A percentile compares a stretch with the other conserved stretches of the same genome.
Conservation (phyloP, 2,888 invertebrate genomes). For the Caprella mutica region DNA sequence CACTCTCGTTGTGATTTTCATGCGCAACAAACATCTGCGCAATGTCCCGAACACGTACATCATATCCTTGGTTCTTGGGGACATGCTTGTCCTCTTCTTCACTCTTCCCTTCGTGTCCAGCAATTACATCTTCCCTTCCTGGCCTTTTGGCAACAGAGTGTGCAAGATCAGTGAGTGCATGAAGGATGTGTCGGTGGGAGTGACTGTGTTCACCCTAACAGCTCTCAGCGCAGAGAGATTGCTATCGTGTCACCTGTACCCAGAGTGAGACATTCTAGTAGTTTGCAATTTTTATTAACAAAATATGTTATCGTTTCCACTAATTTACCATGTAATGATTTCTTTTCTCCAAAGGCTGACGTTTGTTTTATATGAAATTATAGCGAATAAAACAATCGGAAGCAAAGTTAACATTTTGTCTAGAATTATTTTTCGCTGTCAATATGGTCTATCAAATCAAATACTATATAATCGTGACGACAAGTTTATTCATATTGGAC, state of each 20-base stretch:
- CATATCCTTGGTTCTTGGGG: slow-evolving; percentile 64
- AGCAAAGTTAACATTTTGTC: too few relatives aligned
- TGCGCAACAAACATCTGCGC: slow-evolving; percentile 65
- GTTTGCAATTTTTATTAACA: too few relatives aligned
- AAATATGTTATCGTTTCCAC: too few relatives aligned
- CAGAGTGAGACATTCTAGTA: too few relatives aligned
- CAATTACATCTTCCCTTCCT: slow-evolving; percentile 49
- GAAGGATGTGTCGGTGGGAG: slow-evolving; percentile 79
- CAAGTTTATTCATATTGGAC: too few relatives aligned
- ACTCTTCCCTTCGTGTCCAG: slow-evolving; percentile 70
- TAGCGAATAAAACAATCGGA: too few relatives aligned
- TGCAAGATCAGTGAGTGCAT: slow-evolving; percentile 73
- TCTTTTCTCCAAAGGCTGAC: too few relatives aligned
- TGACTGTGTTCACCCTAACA: slow-evolving; percentile 82
- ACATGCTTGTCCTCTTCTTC: slow-evolving; percentile 65
- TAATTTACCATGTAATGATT: too few relatives aligned
- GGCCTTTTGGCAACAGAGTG: slow-evolving; percentile 50
- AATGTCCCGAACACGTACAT: slow-evolving; percentile 68
- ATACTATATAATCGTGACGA: too few relatives aligned
- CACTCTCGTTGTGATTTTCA: slow-evolving; percentile 64
- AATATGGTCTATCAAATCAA: too few relatives aligned
- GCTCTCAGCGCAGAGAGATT: slow-evolving; percentile 79
- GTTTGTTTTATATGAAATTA: too few relatives aligned
- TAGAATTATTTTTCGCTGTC: too few relatives aligned
- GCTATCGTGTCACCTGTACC: slow-evolving; percentile 81